Evolutionary conservation across 1,140 invertebrate species (phyloP), one percentile per base, ranked within the genome.

Genomic region (Brachystomella parvula): DNA sequence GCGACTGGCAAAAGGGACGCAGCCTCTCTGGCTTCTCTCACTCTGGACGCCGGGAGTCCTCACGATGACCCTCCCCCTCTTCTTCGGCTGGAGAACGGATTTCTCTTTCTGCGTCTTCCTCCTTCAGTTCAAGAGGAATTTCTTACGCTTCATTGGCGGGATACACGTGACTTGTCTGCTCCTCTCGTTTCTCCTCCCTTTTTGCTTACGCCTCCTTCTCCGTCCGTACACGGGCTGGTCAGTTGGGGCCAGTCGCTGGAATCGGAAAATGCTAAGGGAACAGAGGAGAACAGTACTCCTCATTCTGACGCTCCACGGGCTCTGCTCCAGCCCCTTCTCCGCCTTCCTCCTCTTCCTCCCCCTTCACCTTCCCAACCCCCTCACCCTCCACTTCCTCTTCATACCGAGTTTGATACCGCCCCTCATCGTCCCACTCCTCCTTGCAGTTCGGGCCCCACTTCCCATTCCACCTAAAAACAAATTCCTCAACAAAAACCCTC

Each of bases 81-180:
- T 67, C 3, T 68, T 66, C 17, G 26, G 60, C 3, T 70, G 71
- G 68, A 66, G 65, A 39, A 68, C 64, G 0, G 67, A 68, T 33
- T 73, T 73, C 29, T 68, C 64, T 44, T 73, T 73, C 26, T 73
- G 71, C 47, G 35, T 73, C 19, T 73, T 73, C 33, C 62, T 73
- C 3, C 67, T 68, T 60, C 71, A 73, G 31, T 73, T 73, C 39
- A 70, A 73, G 29, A 65, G 68, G 39, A 68, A 73, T 58, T 73
- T 68, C 39, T 65, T 73, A 28, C 35, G 68, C 21, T 73, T 73
- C 47, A 67, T 70, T 26, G 63, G 65, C 32, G 66, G 66, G 26
- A 68, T 73, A 35, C 68, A 67, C 44, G 39, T 73, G 26, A 57
- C 64, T 1, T 56, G 28, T 56, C 21, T 73, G 29, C 32, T 65